Base-by-base conservation (phyloP, 2,888 invertebrate species). In the Nomada fucata region DNA sequence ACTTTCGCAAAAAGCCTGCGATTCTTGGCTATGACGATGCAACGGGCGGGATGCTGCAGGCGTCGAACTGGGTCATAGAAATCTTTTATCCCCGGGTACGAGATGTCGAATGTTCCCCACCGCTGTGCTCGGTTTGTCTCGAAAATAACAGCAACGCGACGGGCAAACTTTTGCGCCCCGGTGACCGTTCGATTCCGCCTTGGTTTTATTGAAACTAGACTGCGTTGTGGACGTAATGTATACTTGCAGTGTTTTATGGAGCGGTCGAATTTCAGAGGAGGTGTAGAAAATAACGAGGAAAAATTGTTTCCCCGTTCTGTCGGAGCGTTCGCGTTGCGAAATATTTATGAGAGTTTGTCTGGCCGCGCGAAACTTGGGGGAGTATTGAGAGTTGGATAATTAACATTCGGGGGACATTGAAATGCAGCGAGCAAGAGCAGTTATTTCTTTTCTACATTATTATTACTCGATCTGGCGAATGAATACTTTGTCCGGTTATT, bases 41-140 rank as follows among this genome's bases (percentile, higher is more conserved):
- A 73, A 29, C 76, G 42, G 26, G 53, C 63, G 57, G 47, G 72
- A n/a, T 57, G 63, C 57, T 71, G 76, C 53, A 52, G 52, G 52
- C 69, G 61, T 42, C 29, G 29, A 87, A 87, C 84, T 88, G 71
- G 86, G 86, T 80, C 86, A 80, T 47, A 57, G 76, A 76, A 77
- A 82, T 82, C 80, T 42, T 57, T 70, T 60, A 57, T 50, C 55
- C 50, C 11, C 59, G 50, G 55, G 26, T 50, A 65, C 20, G 50
- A n/a, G 11, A 11, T 42, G 36, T 23, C 52, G 36, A 57, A 60
- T 65, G 65, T 77, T 61, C 36, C 29, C 64, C 26, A 3, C 60
- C 47, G 47, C 47, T 47, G 47, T 67, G 15, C 52, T 61, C 44
- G 55, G 29, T 20, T 50, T 20, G 20, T 50, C 36, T 61, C 36